Evolutionary conservation across 64 coral and sea anemone species (phyloP).

Genomic region (Dendronephthya gigantea): DNA sequence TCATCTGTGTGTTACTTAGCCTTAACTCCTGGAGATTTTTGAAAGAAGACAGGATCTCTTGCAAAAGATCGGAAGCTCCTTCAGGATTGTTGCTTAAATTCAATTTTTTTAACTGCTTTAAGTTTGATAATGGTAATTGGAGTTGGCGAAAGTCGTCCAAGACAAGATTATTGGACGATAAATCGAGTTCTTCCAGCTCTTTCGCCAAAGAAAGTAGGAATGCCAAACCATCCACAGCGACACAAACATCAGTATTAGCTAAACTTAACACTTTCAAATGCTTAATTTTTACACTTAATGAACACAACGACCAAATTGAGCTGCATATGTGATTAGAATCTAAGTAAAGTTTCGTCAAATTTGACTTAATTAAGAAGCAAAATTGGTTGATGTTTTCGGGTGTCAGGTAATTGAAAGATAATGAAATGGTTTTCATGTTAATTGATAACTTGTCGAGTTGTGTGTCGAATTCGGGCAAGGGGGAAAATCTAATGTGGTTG

Average conservation of each 20-base stretch:
- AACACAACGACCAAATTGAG: neutral
- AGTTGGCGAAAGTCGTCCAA: neutral
- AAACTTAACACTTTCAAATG: conserved; percentile 4
- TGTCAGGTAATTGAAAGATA: neutral
- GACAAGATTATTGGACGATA: neutral
- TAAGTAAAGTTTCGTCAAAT: neutral
- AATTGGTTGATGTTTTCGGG: neutral
- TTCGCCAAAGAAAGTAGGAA: neutral
- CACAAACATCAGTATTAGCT: neutral
- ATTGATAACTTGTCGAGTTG: neutral
- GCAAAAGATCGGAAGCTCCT: neutral
- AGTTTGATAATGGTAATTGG: neutral
- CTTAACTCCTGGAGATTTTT: neutral
- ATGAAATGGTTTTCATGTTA: neutral
- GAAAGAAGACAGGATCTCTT: neutral
- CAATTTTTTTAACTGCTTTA: neutral
- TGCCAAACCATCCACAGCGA: neutral
- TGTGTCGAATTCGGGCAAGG: neutral
- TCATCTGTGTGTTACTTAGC: neutral
- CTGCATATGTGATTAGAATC: neutral
- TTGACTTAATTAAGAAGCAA: neutral
- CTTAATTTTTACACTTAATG: neutral
- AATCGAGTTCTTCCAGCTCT: neutral
- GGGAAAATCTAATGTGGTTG: neutral
- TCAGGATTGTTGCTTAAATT: neutral